Evolutionary conservation across 2,113 vertebrate species (phyloP).

Genomic region (Syngnathoides biaculeatus): DNA sequence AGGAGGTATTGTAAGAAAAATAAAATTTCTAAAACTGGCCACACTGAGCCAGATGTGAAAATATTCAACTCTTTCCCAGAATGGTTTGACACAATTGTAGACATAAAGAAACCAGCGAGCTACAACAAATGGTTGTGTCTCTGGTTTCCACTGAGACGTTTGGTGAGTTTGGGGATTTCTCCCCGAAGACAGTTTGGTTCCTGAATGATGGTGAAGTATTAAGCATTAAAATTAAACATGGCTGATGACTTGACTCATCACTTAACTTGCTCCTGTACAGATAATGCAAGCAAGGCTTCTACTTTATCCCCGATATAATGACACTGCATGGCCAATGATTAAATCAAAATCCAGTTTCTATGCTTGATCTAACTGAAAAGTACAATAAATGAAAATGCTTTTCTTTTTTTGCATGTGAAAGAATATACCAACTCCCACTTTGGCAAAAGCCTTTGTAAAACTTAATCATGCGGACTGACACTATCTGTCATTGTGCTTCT

Average conservation of each 20-base stretch:
- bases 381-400: neutral
- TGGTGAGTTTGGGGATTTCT: conserved; percentile 21
- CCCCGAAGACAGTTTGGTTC: conserved; percentile 18
- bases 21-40: conserved; percentile 44
- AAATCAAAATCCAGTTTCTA: neutral
- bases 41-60: conserved; percentile 48
- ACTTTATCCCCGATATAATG: neutral
- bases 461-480: conserved; percentile 25
- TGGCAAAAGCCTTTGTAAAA: neutral
- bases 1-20: conserved; percentile 73
- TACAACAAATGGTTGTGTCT: conserved; percentile 11
- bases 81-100: conserved; percentile 28
- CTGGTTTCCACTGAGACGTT: conserved; percentile 43
- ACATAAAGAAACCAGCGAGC: conserved; percentile 47
- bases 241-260: conserved; percentile 21
- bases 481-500: conserved; percentile 58
- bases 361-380: neutral
- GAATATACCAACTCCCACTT: neutral
- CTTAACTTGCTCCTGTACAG: conserved; percentile 5
- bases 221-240: conserved; percentile 25
- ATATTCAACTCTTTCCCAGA: conserved; percentile 55
- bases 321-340: neutral
- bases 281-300: neutral
- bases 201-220: conserved; percentile 25
- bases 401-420: neutral